These are phyloP conservation scores for Andrena minutula DNA, from an alignment of 2,888 invertebrate species.

Conservation along the genomic window DNA sequence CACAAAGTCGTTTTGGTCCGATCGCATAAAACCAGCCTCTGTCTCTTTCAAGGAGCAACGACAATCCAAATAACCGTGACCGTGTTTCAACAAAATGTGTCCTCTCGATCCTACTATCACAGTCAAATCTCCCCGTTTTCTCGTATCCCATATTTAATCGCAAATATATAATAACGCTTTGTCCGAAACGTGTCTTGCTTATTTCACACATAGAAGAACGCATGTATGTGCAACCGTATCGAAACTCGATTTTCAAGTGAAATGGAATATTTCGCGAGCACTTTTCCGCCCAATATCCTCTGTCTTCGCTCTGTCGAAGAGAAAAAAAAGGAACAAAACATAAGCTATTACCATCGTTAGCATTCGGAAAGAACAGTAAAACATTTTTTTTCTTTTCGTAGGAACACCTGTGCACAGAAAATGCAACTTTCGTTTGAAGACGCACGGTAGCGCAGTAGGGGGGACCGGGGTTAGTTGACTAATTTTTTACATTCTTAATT, in stretches of 20 bases:
- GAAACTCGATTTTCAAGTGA: constrained; percentile 48
- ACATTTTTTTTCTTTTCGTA: constrained; percentile 37
- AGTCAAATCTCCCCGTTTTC: constrained; percentile 77
- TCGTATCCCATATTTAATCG: constrained; percentile 63
- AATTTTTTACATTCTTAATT: too few species aligned
- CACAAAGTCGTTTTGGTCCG: constrained; percentile 33
- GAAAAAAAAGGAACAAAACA: neutral
- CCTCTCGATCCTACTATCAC: constrained; percentile 81
- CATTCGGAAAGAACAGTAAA: constrained; percentile 30
- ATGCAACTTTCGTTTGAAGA: constrained; percentile 34
- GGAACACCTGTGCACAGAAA: constrained; percentile 59
- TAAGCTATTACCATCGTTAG: constrained; percentile 8
- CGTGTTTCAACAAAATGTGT: constrained; percentile 71
- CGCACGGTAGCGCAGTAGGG: neutral
- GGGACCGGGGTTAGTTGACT: too few species aligned
- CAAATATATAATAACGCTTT: constrained; percentile 62
- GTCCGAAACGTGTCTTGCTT: constrained; percentile 51
- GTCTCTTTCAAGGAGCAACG: constrained; percentile 12
- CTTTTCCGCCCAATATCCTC: constrained; percentile 33
- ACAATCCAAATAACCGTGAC: constrained; percentile 59
- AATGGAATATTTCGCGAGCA: constrained; percentile 65
- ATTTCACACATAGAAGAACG: constrained; percentile 49
- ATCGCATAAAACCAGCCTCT: constrained; percentile 33
- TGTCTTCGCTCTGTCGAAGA: constrained; percentile 14
- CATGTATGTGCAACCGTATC: constrained; percentile 43